A percentile compares a stretch with the other conserved stretches of the same genome.
These are phyloP conservation scores for Ephestia elutella DNA, from an alignment of 1,140 invertebrate genomes.

Conservation along the genomic window DNA sequence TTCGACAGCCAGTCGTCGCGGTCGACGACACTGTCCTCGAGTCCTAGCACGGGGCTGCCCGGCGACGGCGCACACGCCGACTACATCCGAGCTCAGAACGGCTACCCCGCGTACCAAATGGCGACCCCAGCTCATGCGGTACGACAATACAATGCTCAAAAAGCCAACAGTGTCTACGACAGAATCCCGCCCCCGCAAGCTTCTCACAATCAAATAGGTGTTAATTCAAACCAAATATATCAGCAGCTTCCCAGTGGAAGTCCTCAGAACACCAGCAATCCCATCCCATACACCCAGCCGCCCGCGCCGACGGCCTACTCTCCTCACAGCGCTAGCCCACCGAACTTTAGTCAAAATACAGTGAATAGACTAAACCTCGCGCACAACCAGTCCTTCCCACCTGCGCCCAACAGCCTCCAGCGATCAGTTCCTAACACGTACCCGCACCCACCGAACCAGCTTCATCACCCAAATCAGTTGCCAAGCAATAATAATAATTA, in stretches of 20 bases:
- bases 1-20: slow-evolving; percentile 74
- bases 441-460: slow-evolving; percentile 53
- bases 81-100: slow-evolving; percentile 72
- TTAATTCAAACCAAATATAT: slow-evolving; percentile 55
- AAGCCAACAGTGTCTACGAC: slow-evolving; percentile 42
- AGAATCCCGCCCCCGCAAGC: slow-evolving; percentile 39
- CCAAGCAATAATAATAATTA: slow-evolving; percentile 52
- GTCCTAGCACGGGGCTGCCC: slow-evolving; percentile 51
- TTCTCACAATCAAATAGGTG: slow-evolving; percentile 30
- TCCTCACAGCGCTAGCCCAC: slow-evolving; percentile 53
- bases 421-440: slow-evolving; percentile 53
- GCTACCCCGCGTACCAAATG: slow-evolving; percentile 56
- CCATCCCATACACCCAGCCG: slow-evolving; percentile 58
- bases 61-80: slow-evolving; percentile 65
- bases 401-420: slow-evolving; percentile 48
- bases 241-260: slow-evolving; percentile 44
- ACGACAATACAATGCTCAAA: slow-evolving; percentile 53
- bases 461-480: slow-evolving; percentile 43
- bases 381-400: slow-evolving; percentile 44
- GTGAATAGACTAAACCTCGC: slow-evolving; percentile 57
- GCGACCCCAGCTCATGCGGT: slow-evolving; percentile 44
- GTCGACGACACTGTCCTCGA: slow-evolving; percentile 66
- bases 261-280: slow-evolving; percentile 40
- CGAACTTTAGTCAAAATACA: slow-evolving; percentile 60
- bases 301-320: slow-evolving; percentile 46